Percentiles rank a stretch among this genome's conserved stretches.
phyloP scores from a whole-genome alignment of 2,113 vertebrate genomes.

The Fregata magnificens region DNA sequence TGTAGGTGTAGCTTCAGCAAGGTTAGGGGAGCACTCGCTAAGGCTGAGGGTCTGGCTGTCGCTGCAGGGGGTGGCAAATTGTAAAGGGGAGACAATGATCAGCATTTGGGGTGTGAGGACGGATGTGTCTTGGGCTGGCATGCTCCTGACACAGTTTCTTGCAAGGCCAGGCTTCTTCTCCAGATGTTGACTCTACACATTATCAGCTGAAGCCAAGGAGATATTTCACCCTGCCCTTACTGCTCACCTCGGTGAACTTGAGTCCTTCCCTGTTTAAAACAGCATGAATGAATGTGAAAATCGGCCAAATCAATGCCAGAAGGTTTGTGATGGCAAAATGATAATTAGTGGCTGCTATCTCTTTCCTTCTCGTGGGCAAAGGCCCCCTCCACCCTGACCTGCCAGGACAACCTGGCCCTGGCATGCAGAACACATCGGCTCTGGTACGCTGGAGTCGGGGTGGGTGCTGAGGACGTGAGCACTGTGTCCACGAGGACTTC shows the following conservation, averaged over 20 bases:
- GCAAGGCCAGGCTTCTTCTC: not conserved
- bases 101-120: not conserved
- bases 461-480: not conserved
- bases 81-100: not conserved
- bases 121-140: not conserved
- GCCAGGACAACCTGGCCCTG: not conserved
- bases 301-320: not conserved
- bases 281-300: not conserved
- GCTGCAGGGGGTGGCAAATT: not conserved
- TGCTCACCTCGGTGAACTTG: not conserved
- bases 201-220: not conserved
- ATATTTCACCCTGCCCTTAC: not conserved
- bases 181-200: not conserved
- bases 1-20: not conserved
- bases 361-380: not conserved
- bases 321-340: not conserved
- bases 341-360: not conserved
- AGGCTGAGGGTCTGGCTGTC: not conserved
- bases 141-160: fast-evolving
- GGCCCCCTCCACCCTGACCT: fast-evolving
- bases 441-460: fast-evolving
- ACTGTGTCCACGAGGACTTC: not conserved
- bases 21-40: not conserved
- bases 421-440: not conserved
- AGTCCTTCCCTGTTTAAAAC: not conserved